These are phyloP conservation scores for Achatina immaculata DNA, from an alignment of 1,140 invertebrate genomes.

Conservation along the genomic window DNA sequence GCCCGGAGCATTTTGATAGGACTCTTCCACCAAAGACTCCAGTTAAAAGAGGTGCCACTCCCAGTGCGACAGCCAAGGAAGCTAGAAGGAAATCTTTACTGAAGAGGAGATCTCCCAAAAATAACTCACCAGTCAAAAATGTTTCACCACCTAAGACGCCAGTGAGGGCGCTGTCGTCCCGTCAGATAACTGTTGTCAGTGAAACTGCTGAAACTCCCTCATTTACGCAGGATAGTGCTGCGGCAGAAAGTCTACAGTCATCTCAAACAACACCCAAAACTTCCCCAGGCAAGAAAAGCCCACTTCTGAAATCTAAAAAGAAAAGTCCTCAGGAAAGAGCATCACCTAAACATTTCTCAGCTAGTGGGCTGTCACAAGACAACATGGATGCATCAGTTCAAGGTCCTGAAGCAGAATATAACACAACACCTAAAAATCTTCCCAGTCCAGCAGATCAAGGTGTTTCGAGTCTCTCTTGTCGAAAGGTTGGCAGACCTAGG, in stretches of 20 bases:
- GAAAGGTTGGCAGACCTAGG: not conserved
- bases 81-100: slow-evolving; percentile 36
- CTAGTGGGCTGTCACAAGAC: too few relatives aligned
- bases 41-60: slow-evolving; percentile 69
- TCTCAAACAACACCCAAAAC: not conserved
- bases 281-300: not conserved
- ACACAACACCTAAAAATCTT: slow-evolving; percentile 3
- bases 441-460: slow-evolving; percentile 13
- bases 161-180: not conserved
- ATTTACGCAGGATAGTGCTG: not conserved
- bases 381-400: too few relatives aligned
- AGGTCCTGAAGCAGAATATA: too few relatives aligned
- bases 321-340: slow-evolving; percentile 21
- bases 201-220: not conserved
- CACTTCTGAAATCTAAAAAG: slow-evolving; percentile 10
- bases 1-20: slow-evolving; percentile 73
- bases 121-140: slow-evolving; percentile 17
- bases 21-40: slow-evolving; percentile 71
- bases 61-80: too few relatives aligned
- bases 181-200: not conserved
- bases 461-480: not conserved
- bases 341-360: slow-evolving; percentile 21
- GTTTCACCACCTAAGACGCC: slow-evolving; percentile 32
- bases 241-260: not conserved
- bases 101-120: slow-evolving; percentile 33